Percentiles rank a stretch among this genome's conserved stretches.
phyloP scores from a whole-genome alignment of 2,888 invertebrate genomes.

The Tetragonisca angustula region DNA sequence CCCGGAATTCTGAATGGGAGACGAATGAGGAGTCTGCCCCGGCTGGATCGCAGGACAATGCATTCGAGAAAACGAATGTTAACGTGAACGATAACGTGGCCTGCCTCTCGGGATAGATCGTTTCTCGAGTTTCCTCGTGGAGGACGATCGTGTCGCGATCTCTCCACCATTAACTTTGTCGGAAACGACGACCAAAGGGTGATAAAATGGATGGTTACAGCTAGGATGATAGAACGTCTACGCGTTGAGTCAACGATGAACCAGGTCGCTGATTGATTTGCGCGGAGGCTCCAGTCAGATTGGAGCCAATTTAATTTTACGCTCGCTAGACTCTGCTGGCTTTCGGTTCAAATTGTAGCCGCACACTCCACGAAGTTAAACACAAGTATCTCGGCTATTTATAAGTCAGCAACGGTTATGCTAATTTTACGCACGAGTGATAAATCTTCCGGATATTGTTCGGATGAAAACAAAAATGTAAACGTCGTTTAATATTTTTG shows the following conservation, averaged over 20 bases:
- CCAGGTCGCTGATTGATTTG: not conserved
- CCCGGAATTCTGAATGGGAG: conserved; percentile 79
- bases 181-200: not conserved
- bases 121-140: conserved; percentile 24
- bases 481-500: not conserved
- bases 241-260: not conserved
- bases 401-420: not conserved
- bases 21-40: conserved; percentile 81
- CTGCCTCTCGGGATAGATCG: conserved; percentile 58
- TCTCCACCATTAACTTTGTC: conserved; percentile 2
- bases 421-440: not conserved
- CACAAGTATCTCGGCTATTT: not conserved
- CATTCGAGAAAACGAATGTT: conserved; percentile 78
- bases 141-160: not conserved
- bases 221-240: not conserved
- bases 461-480: not conserved
- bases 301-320: conserved; percentile 23
- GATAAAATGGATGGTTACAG: not conserved
- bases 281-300: not conserved
- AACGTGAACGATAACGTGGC: conserved; percentile 69
- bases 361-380: not conserved
- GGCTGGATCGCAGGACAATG: conserved; percentile 78
- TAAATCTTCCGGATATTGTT: not conserved
- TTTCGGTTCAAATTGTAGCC: conserved; percentile 7
- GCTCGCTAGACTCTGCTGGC: not conserved